phyloP scores from a whole-genome alignment of 1,140 invertebrate species.

The Brachystomella parvula region DNA sequence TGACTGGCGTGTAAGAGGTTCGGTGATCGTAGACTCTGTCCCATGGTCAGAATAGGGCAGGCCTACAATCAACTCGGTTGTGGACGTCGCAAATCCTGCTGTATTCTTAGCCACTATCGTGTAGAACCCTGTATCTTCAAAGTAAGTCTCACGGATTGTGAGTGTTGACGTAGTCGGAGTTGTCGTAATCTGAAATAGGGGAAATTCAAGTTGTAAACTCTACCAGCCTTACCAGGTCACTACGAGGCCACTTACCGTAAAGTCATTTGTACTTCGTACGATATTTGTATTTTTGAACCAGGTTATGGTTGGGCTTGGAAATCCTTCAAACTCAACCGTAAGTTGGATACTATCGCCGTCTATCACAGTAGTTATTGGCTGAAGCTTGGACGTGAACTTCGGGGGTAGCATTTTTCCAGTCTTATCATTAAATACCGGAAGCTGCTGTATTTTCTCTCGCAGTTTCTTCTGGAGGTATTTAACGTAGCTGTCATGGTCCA shows the following conservation, averaged over 20 bases:
- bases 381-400: conserved; percentile 73
- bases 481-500: conserved; percentile 70
- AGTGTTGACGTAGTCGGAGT: conserved; percentile 78
- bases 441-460: conserved; percentile 80
- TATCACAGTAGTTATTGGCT: conserved; percentile 63
- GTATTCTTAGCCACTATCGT: conserved; percentile 93
- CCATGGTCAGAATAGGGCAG: conserved; percentile 78
- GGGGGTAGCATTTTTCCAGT: conserved; percentile 59
- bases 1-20: conserved; percentile 57
- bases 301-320: conserved; percentile 80
- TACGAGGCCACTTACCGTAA: conserved; percentile 53
- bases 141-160: conserved; percentile 89
- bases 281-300: conserved; percentile 91
- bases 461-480: conserved; percentile 76
- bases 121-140: conserved; percentile 92
- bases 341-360: conserved; percentile 84
- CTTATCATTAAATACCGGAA: conserved; percentile 84
- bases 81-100: conserved; percentile 83
- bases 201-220: too few species aligned
- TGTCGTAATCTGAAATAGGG: conserved; percentile 41
- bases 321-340: conserved; percentile 80
- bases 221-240: too few species aligned
- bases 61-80: conserved; percentile 80
- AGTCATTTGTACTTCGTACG: conserved; percentile 80
- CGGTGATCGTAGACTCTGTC: conserved; percentile 58